These are phyloP conservation scores for Ochropleura leucogaster DNA, from an alignment of 2,888 invertebrate species.

Conservation along the genomic window DNA sequence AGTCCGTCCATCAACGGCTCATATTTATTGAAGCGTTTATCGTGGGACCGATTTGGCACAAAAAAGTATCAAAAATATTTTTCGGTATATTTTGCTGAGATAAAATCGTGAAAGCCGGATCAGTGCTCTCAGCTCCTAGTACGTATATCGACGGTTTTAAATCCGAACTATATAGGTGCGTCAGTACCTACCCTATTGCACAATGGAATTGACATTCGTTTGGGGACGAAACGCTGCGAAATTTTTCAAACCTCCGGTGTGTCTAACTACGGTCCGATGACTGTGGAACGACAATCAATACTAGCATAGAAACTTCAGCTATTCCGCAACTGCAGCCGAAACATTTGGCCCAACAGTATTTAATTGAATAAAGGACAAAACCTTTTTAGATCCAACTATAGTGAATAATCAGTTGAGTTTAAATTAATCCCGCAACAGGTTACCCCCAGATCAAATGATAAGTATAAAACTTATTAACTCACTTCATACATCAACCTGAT, in stretches of 20 bases:
- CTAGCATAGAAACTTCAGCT: constrained; percentile 7
- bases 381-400: not conserved
- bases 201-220: constrained; percentile 57
- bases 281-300: constrained; percentile 46
- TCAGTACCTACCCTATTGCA: constrained; percentile 45
- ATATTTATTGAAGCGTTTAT: constrained; percentile 60
- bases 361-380: not conserved
- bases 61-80: constrained; percentile 53
- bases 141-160: constrained; percentile 46
- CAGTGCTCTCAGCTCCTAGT: constrained; percentile 33
- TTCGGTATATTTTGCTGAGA: constrained; percentile 35
- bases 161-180: constrained; percentile 45
- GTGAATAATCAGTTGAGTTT: constrained; percentile 8
- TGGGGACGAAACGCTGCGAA: constrained; percentile 42
- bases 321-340: constrained; percentile 25
- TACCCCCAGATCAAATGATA: constrained; percentile 25
- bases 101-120: constrained; percentile 54
- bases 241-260: constrained; percentile 35
- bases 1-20: constrained; percentile 52
- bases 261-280: constrained; percentile 27
- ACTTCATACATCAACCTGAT: constrained; percentile 45
- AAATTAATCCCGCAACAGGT: constrained; percentile 37
- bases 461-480: constrained; percentile 35
- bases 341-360: not conserved
- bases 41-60: constrained; percentile 45